Base-by-base conservation (phyloP, 2,113 vertebrate species). In the Monarcha castaneiventris region DNA sequence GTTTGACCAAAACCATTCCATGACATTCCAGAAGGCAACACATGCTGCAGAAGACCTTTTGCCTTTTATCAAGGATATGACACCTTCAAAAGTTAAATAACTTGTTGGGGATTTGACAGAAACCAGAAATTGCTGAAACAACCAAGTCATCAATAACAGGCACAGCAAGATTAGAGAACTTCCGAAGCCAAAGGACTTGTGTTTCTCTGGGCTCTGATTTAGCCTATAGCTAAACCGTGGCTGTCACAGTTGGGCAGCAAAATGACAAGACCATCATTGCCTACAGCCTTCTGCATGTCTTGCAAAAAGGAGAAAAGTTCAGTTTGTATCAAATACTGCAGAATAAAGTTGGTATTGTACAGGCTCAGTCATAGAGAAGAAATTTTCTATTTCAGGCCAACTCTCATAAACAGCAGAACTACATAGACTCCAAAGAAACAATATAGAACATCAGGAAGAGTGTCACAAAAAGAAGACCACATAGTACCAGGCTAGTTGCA, bases 241-340 rank as follows among this genome's bases (percentile, higher is more conserved):
- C 32, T 94, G 90, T 74, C 82, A 73, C 74, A 95, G 82, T 16
- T 44, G n/a, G 85, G 64, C 67, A 81, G 72, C 22, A 96, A 94
- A 86, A 92, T 51, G 63, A 86, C 55, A 88, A 86, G 82, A 27
- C 35, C 30, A n/a, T 69, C 78, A 82, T 78, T 71, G 91, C 76
- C 68, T 68, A 39, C 39, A 88, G 22, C 11, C 26, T 74, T 71
- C 43, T 62, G 39, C 44, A 23, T 27, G 26, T 26, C 46, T 74
- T 91, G 48, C n/a, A 79, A 56, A 85, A 90, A 90, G 27, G 69
- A 64, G 58, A 43, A 54, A 80, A 82, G 27, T 82, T 83, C 48
- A 12, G 13, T 48, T 41, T 23, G 17, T 75, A 86, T 37, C n/a
- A 87, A 89, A 64, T 35, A 48, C 10, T 39, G 16, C 29, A 64